Evolutionary conservation across 2,797 vertebrate species (phyloP), one percentile per base, ranked within the genome.

Genomic region (Heteromormyrus szaboi): DNA sequence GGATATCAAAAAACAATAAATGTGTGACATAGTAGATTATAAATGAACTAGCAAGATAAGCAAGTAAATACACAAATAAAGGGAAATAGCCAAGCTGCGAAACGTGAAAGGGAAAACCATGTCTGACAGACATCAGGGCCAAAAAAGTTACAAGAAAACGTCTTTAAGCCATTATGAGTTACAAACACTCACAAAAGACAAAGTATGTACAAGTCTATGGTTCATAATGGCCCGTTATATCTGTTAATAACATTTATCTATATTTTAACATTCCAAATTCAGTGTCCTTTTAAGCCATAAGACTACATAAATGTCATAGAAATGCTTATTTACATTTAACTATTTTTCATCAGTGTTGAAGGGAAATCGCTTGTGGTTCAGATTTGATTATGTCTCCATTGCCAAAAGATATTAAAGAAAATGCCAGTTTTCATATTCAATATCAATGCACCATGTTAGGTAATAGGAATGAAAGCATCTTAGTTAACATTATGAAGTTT

Each of bases 1-100:
- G 85, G 93, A 94, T 95, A 94, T 96, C 93, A 91, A 87, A 95
- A 95, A 94, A 62, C 92, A 92, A 93, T 89, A 89, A 94, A 92
- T 89, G 88, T 93, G 93, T 89, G 89, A 93, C 91, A 90, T 50
- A 37, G 14, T 90, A 81, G 88, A 90, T 91, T n/a, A 9, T 53
- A 37, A 86, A 87, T 68, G 56, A 65, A 88, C 86, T 85, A 92
- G 88, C 12, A 92, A 92, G 37, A 19, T 7, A 62, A 46, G 87
- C 22, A 85, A 89, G 85, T 22, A 84, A 84, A 11, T 17, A 84
- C 3, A 0, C 41, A 84, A 84, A 84, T 90, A 90, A 29, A 91
- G n/a, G 46, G 4, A 14, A 50, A 84, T 84, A 25, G 94, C 93
- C 89, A 91, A 88, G 91, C 89, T 4, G 56, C 90, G 65, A 90